phyloP scores from a whole-genome alignment of 2,888 invertebrate genomes.

The Augiades crinisus region DNA sequence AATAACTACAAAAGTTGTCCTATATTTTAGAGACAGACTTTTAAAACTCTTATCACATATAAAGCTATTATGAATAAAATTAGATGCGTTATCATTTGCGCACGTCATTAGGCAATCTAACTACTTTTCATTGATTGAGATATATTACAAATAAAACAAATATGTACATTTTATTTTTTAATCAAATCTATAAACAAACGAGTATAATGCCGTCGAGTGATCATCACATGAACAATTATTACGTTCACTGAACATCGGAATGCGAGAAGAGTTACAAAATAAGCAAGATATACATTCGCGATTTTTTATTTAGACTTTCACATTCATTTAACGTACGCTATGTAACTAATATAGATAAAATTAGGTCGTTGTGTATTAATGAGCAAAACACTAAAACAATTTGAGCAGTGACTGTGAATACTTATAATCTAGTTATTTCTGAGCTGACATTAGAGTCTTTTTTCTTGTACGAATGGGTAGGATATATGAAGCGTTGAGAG shows the following conservation, averaged over 20 bases:
- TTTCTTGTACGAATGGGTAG: slow-evolving; percentile 74
- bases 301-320: background rate
- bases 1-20: no score
- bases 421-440: slow-evolving; percentile 86
- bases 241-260: background rate
- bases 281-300: background rate
- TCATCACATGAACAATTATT: slow-evolving; percentile 5
- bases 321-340: background rate
- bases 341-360: background rate
- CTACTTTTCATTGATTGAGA: background rate
- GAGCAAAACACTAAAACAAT: slow-evolving; percentile 16
- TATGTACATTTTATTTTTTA: slow-evolving; percentile 37
- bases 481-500: slow-evolving; percentile 72
- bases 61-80: background rate
- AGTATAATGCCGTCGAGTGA: slow-evolving; percentile 44
- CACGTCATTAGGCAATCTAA: background rate
- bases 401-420: slow-evolving; percentile 34
- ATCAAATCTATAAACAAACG: slow-evolving; percentile 50
- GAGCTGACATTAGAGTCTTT: slow-evolving; percentile 83
- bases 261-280: background rate
- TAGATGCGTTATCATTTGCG: slow-evolving; percentile 7
- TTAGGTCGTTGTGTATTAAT: slow-evolving; percentile 9
- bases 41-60: slow-evolving; percentile 2
- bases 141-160: slow-evolving; percentile 24
- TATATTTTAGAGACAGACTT: background rate